Conservation (phyloP, 23 tunicate genomes). For the Oikopleura albicans region DNA sequence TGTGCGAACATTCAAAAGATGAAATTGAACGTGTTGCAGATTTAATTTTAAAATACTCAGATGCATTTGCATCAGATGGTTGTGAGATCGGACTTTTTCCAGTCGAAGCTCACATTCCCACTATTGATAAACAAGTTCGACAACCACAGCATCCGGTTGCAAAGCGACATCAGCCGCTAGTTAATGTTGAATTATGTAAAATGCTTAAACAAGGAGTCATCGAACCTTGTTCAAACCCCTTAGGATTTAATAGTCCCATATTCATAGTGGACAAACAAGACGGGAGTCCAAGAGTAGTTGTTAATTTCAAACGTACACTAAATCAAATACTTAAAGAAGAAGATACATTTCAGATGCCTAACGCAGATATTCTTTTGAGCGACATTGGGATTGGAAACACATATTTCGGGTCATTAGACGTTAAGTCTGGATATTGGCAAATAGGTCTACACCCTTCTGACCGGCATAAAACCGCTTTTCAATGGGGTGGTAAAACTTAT, state of each 20-base stretch:
- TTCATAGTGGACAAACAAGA: neutral
- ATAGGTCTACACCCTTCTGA: neutral
- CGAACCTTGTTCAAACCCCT: neutral
- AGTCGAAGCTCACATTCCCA: neutral
- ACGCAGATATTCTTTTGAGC: neutral
- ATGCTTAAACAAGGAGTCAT: neutral
- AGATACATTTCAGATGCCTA: neutral
- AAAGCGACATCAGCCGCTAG: neutral
- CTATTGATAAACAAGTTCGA: neutral
- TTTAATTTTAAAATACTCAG: neutral
- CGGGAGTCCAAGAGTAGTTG: neutral
- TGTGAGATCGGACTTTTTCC: neutral
- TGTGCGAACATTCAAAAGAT: too few species aligned
- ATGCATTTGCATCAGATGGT: neutral
- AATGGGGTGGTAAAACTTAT: neutral
- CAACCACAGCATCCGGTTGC: neutral
- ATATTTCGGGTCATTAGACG: neutral
- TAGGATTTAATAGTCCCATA: neutral
- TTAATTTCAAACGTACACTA: neutral
- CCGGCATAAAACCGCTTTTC: neutral
- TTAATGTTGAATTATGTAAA: neutral
- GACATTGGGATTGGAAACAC: neutral
- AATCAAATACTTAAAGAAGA: neutral
- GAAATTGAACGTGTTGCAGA: too few species aligned
- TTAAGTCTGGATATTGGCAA: conserved; percentile 2